phyloP scores from a whole-genome alignment of 2,797 vertebrate genomes.

The Lateolabrax maculatus region DNA sequence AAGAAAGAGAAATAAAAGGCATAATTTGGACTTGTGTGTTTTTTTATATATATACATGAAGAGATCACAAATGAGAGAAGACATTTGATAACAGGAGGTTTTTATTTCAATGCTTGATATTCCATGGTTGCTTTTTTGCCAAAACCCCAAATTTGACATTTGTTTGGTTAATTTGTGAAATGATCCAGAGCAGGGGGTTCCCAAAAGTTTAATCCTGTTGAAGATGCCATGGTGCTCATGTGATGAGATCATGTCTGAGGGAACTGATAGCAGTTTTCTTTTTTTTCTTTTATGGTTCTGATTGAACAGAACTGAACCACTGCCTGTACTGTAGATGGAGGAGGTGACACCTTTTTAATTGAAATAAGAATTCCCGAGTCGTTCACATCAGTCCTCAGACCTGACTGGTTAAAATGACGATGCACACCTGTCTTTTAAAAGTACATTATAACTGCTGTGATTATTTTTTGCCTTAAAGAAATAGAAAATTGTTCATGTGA shows the following conservation, averaged over 20 bases:
- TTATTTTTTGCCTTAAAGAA: conserved; percentile 46
- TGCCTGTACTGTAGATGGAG: conserved; percentile 21
- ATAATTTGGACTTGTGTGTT: conserved; percentile 3
- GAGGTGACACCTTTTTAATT: conserved; percentile 12
- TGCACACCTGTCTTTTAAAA: conserved; percentile 48
- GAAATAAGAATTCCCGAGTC: conserved; percentile 2
- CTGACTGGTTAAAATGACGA: conserved; percentile 46
- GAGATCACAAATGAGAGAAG: conserved; percentile 38
- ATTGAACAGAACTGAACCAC: conserved; percentile 11
- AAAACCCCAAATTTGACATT: conserved; percentile 44
- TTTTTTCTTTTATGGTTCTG: neutral
- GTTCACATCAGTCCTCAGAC: conserved; percentile 13
- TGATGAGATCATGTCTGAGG: neutral
- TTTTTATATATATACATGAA: too few species aligned
- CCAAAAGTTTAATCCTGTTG: neutral
- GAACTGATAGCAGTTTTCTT: conserved; percentile 1
- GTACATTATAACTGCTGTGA: conserved; percentile 43
- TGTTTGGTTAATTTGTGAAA: conserved; percentile 27
- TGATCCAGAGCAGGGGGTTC: conserved; percentile 38
- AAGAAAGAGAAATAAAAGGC: conserved; percentile 46
- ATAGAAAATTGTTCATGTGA: conserved; percentile 58
- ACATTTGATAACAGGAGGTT: conserved; percentile 68
- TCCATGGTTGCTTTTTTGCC: conserved; percentile 45
- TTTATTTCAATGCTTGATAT: conserved; percentile 73
- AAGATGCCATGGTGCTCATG: neutral